phyloP scores from a whole-genome alignment of 2,797 vertebrate species.

The Eospalax fontanierii region DNA sequence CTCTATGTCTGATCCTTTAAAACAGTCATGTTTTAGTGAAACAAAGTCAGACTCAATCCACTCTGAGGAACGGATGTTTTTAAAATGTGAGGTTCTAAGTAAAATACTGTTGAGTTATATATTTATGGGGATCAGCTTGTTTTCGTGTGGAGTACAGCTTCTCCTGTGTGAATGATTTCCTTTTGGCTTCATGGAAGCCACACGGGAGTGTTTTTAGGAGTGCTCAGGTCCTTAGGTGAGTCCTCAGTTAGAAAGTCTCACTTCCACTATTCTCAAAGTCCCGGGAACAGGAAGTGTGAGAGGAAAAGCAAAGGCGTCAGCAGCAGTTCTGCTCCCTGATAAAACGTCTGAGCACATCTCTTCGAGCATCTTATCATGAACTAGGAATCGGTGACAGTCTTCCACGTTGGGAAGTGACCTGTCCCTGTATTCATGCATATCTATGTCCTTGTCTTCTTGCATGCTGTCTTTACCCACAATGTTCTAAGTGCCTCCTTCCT shows the following conservation, averaged over 20 bases:
- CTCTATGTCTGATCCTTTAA: constrained; percentile 55
- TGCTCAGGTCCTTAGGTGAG: constrained; percentile 54
- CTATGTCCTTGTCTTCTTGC: not conserved
- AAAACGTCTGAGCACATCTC: constrained; percentile 39
- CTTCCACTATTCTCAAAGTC: constrained; percentile 59
- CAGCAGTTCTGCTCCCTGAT: not conserved
- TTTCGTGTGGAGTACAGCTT: constrained; percentile 65
- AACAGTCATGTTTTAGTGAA: constrained; percentile 62
- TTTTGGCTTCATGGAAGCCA: constrained; percentile 68
- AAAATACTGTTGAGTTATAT: constrained; percentile 68
- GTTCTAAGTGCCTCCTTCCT: not conserved
- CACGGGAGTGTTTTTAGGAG: constrained; percentile 10
- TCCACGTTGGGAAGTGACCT: not conserved
- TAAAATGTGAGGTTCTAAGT: constrained; percentile 68
- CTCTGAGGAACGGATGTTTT: constrained; percentile 73
- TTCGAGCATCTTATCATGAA: not conserved
- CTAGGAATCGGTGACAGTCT: not conserved
- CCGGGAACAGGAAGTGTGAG: not conserved
- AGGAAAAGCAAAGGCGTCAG: constrained; percentile 53
- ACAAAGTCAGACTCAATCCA: constrained; percentile 64
- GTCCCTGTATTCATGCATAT: too few relatives aligned
- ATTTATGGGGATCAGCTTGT: constrained; percentile 78
- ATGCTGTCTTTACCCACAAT: not conserved
- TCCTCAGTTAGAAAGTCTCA: constrained; percentile 58
- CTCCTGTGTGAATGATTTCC: constrained; percentile 70